Base-by-base conservation (phyloP, 92 coral and sea anemone genomes). In the Siderastrea siderea region DNA sequence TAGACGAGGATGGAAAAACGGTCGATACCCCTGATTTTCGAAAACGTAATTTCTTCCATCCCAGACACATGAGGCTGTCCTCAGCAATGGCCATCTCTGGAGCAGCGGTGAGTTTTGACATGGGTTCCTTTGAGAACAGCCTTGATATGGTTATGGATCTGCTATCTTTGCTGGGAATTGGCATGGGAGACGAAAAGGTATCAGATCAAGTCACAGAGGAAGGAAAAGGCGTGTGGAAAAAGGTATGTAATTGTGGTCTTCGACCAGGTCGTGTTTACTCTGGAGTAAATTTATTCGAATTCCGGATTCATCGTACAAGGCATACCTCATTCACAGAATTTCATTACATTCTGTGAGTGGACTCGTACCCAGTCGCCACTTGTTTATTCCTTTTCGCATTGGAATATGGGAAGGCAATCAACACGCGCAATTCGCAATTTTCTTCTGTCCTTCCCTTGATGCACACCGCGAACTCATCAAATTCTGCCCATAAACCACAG, bases 61-160 rank as follows among this genome's bases (percentile, higher is more conserved):
- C 93, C 11, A 46, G 65, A 3, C 84, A 85, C 59, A 81, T 90
- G 68, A 67, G 87, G 49, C 44, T 85, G 17, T 88, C 90, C 2
- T 47, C 68, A 12, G 90, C 93, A 44, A 85, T 90, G 93, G 89
- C 93, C 4, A 71, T 82, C 19, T 90, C 93, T 12, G 93, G 89
- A 2, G 90, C 90, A 14, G 93, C 93, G 2, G 47, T 90, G 44
- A 88, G 89, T 19, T 59, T 79, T 47, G 76, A 84, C 72, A 90
- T 90, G 93, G 93, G 93, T 1, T 70, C 81, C 26, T 90, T 84
- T 48, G 86, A 90, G 16, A 65, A 2, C 17, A 50, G 77, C 3
- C 50, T 90, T 47, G 78, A 80, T 51, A 67, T 57, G 69, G 76
- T 85, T 10, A 62, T 80, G 47, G 81, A 79, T 17, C 82, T 90